These are phyloP conservation scores for Mellivora capensis DNA, from an alignment of 2,113 vertebrate species.

Conservation along the genomic window DNA sequence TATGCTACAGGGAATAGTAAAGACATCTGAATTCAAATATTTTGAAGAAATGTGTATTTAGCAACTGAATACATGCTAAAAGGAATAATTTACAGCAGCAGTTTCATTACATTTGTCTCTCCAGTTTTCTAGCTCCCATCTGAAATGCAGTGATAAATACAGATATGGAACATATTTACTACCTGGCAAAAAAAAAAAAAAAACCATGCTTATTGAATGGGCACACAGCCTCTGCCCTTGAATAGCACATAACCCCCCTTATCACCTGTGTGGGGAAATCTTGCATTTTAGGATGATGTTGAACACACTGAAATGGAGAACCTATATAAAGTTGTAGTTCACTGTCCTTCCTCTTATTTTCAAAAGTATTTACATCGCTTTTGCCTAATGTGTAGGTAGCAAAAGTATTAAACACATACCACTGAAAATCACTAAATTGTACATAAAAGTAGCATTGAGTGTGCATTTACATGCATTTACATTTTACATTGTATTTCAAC, in stretches of 20 bases:
- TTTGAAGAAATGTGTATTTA: conserved; percentile 99
- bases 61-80: conserved; percentile 97
- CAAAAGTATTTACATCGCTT: conserved; percentile 90
- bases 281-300: conserved; percentile 76
- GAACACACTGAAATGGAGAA: conserved; percentile 79
- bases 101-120: conserved; percentile 85
- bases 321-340: conserved; percentile 84
- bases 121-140: conserved; percentile 86
- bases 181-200: conserved; percentile 71
- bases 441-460: conserved; percentile 85
- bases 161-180: conserved; percentile 82
- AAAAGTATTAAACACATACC: conserved; percentile 90
- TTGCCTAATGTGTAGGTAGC: conserved; percentile 86
- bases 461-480: conserved; percentile 91
- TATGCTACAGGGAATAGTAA: conserved; percentile 74
- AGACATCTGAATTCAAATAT: conserved; percentile 84
- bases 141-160: conserved; percentile 84
- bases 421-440: conserved; percentile 87
- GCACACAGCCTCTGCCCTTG: conserved; percentile 78
- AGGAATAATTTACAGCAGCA: conserved; percentile 96
- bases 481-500: conserved; percentile 83
- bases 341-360: conserved; percentile 84
- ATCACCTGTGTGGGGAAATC: conserved; percentile 70
- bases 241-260: conserved; percentile 80
- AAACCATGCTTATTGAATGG: conserved; percentile 76